Base-by-base conservation (phyloP, 2,797 vertebrate genomes). In the Pseudochromis fuscus region DNA sequence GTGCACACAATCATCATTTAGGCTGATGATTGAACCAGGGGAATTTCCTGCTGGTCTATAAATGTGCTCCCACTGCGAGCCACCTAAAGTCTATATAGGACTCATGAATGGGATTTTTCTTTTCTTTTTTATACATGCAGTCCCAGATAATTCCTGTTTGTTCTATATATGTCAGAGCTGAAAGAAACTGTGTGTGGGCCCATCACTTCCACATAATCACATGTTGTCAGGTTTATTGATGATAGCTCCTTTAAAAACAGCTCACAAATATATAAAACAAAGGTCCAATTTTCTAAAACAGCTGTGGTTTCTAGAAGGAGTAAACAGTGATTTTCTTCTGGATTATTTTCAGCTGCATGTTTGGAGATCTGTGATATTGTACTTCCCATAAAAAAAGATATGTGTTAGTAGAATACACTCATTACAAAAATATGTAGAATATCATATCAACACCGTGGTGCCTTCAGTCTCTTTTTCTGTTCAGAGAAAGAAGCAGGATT, bases 121-220 rank as follows among this genome's bases (percentile, higher is more conserved):
- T n/a, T n/a, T n/a, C n/a, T n/a, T n/a, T n/a, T n/a, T n/a, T n/a
- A n/a, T 33, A 7, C 31, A 33, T 7, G 31, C 7, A 33, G 7
- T 33, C 7, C n/a, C 31, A 33, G 31, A 33, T 35, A 35, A 35
- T 4, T 35, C 10, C 31, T 8, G 2, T 3, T 33, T 10, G 9
- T 8, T 33, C 9, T 10, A 33, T 10, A 33, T 11, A 33, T 11
- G 12, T 8, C 31, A 40, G n/a, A n/a, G n/a, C n/a, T n/a, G n/a
- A n/a, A n/a, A n/a, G 19, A 19, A 60, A 51, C 33, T 27, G 25
- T 15, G 25, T 51, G n/a, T 51, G 35, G 13, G 48, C 48, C 51
- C 5, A 51, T 28, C n/a, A 23, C 48, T 51, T 51, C 13, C 18
- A 37, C 46, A 27, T 51, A 63, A 64, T 52, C 30, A 19, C 50